Conservation (phyloP, 2,113 vertebrate genomes). For the Hemibagrus wyckioides region DNA sequence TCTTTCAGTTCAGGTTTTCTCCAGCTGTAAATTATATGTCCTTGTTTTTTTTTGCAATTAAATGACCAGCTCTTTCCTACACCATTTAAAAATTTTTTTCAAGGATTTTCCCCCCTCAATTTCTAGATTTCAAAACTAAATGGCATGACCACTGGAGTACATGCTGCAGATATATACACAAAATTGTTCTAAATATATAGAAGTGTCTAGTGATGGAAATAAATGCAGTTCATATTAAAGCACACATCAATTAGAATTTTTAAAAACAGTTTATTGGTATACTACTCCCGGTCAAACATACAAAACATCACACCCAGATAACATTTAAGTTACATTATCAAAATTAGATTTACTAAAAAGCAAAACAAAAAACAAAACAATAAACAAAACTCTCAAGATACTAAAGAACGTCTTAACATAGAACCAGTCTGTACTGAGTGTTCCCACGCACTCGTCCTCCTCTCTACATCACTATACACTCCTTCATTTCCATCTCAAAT, state of each 20-base stretch:
- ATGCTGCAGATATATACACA: neutral
- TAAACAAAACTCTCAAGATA: neutral
- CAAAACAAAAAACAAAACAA: neutral
- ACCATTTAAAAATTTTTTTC: neutral
- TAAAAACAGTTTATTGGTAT: slow-evolving; percentile 50
- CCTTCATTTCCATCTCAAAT: neutral
- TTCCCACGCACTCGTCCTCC: neutral
- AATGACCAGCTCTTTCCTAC: neutral
- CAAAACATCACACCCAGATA: neutral
- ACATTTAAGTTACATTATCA: neutral
- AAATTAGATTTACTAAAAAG: neutral
- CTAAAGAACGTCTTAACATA: neutral
- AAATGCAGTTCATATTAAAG: neutral
- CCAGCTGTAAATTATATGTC: neutral
- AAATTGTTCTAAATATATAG: too few relatives aligned
- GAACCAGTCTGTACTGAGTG: neutral
- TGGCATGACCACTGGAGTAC: neutral
- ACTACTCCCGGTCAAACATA: slow-evolving; percentile 40
- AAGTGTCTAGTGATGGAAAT: too few relatives aligned
- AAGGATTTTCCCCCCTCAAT: too few relatives aligned
- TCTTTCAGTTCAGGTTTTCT: neutral
- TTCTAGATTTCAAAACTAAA: too few relatives aligned
- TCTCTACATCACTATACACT: neutral
- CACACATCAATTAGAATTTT: slow-evolving; percentile 1
- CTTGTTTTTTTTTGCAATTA: neutral